A percentile compares a stretch with the other conserved stretches of the same genome.
Conservation (phyloP, 2,113 vertebrate species). For the Cyprinodon brontotheroides region DNA sequence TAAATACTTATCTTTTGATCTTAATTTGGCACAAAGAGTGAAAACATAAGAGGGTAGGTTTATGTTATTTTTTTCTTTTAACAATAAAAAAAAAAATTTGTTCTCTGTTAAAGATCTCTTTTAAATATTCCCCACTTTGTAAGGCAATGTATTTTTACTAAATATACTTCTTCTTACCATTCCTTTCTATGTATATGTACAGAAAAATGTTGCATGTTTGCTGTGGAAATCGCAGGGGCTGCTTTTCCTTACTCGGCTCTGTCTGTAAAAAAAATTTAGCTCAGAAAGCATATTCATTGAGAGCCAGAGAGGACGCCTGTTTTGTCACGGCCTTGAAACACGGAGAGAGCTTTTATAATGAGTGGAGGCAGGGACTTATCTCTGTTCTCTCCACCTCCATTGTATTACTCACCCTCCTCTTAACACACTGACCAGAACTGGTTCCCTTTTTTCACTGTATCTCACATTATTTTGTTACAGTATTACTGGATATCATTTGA, state of each 20-base stretch:
- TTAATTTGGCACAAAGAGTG: neutral
- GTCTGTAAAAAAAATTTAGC: constrained; percentile 44
- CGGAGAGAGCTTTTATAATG: constrained; percentile 47
- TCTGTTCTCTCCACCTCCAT: constrained; percentile 24
- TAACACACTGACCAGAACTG: constrained; percentile 5
- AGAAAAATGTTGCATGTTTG: constrained; percentile 6
- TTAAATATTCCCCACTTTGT: too few species aligned
- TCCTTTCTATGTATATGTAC: neutral
- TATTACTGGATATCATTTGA: neutral
- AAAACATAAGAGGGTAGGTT: neutral
- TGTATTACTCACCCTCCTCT: constrained; percentile 18
- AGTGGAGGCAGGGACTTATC: constrained; percentile 37
- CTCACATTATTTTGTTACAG: neutral
- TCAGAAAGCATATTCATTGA: constrained; percentile 38
- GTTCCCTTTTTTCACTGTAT: constrained; percentile 1
- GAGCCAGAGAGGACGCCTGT: constrained; percentile 45
- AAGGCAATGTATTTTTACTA: too few species aligned
- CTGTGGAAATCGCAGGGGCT: constrained; percentile 11
- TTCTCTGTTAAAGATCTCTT: too few species aligned
- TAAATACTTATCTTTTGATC: neutral
- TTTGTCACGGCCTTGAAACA: constrained; percentile 49
- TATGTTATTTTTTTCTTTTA: neutral
- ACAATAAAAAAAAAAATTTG: too few species aligned
- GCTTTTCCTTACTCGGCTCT: constrained; percentile 19
- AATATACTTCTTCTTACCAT: too few species aligned